Percentiles rank a stretch among this genome's conserved stretches.
Evolutionary conservation across 2,888 invertebrate genomes (phyloP).

Genomic region (Polia nebulosa): DNA sequence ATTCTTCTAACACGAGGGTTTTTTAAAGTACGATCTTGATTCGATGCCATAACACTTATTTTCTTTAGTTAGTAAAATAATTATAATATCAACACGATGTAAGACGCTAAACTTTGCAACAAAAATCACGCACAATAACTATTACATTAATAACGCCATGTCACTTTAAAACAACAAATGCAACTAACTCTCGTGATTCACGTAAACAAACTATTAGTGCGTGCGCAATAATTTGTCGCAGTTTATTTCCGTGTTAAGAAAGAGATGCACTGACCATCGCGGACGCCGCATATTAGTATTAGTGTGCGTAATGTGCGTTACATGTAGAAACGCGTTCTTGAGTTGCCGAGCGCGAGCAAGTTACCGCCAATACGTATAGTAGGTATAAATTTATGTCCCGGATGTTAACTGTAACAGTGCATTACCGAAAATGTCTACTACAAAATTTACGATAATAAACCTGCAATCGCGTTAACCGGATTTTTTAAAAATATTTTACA

Average conservation of each 20-base stretch:
- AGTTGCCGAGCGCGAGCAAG: neutral
- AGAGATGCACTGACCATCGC: constrained; percentile 1
- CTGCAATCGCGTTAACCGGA: neutral
- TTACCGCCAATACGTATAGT: no score
- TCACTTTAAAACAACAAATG: neutral
- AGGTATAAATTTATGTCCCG: no score
- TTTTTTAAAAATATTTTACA: no score
- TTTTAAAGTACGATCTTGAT: no score
- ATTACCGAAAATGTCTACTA: neutral
- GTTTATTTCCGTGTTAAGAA: constrained; percentile 3
- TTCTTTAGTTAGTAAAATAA: no score
- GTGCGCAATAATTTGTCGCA: constrained; percentile 3
- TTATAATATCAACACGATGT: no score
- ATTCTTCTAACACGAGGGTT: no score
- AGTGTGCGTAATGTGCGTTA: neutral
- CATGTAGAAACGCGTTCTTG: constrained; percentile 1
- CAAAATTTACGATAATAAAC: neutral
- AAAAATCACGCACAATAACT: no score
- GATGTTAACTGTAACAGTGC: constrained; percentile 1
- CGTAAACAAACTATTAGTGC: neutral
- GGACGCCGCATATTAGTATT: neutral
- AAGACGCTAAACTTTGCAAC: no score
- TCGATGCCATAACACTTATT: no score
- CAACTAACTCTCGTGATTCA: constrained; percentile 3
- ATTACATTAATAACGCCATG: neutral